Evolutionary conservation across 2,888 invertebrate genomes (phyloP).

Genomic region (Argyresthia goedartella): DNA sequence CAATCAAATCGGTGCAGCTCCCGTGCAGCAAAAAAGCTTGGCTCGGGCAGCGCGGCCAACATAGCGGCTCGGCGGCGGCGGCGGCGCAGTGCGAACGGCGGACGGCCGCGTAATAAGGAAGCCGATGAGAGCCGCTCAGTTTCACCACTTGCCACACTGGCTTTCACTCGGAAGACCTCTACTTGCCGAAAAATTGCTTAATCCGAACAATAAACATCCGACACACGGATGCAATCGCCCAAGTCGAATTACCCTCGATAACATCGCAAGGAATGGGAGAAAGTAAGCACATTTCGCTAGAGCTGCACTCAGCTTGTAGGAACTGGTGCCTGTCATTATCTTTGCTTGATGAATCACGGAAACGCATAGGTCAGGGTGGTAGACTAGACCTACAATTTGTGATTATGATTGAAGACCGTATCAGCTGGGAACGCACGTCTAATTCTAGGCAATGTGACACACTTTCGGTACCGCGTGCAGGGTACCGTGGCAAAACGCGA

Average conservation of each 20-base stretch:
- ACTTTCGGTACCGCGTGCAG: slow-evolving; percentile 38
- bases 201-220: slow-evolving; percentile 11
- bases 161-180: background rate
- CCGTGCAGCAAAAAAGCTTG: slow-evolving; percentile 56
- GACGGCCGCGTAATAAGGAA: slow-evolving; percentile 42
- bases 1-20: slow-evolving; percentile 65
- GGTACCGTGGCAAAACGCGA: slow-evolving; percentile 34
- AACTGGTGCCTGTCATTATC: slow-evolving; percentile 1
- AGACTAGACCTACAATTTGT: slow-evolving; percentile 18
- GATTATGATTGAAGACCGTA: slow-evolving; percentile 30
- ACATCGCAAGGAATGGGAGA: background rate
- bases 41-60: slow-evolving; percentile 33
- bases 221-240: slow-evolving; percentile 8
- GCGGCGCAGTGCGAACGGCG: too few species aligned
- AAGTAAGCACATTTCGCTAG: background rate
- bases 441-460: slow-evolving; percentile 64
- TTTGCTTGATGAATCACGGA: slow-evolving; percentile 23
- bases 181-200: slow-evolving; percentile 21
- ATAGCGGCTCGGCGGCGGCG: too few species aligned
- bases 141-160: slow-evolving; percentile 10
- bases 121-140: slow-evolving; percentile 25
- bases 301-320: background rate
- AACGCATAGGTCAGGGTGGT: slow-evolving; percentile 15
- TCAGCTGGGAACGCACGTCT: slow-evolving; percentile 47
- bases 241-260: background rate